Conservation (phyloP, 2,113 vertebrate genomes). For the Corvus moneduloides region DNA sequence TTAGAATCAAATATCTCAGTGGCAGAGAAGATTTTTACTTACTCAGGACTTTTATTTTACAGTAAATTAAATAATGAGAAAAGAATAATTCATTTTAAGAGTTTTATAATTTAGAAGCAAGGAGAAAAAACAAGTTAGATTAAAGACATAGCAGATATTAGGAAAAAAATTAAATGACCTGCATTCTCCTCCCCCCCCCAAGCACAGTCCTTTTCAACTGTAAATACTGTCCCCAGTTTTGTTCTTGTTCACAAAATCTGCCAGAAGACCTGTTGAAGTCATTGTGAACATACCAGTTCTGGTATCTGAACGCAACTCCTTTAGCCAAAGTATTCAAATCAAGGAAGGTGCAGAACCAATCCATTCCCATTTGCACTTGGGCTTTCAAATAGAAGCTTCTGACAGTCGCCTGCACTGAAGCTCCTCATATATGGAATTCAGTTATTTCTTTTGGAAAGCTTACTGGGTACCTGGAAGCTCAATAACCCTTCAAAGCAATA, state of each 20-base stretch:
- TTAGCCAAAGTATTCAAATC: neutral
- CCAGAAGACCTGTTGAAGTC: neutral
- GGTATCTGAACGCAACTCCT: neutral
- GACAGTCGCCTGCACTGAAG: rapidly evolving
- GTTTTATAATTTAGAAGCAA: neutral
- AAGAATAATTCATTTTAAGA: neutral
- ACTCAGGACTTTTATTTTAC: neutral
- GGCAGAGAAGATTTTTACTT: neutral
- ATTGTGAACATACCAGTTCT: neutral
- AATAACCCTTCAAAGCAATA: neutral
- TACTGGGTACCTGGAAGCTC: neutral
- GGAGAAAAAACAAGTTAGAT: rapidly evolving
- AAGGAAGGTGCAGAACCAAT: neutral
- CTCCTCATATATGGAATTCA: rapidly evolving
- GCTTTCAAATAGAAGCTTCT: neutral
- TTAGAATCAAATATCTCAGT: neutral
- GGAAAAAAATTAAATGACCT: neutral
- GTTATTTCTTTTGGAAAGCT: neutral
- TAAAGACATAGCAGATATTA: neutral
- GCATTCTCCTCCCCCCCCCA: neutral
- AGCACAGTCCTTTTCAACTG: neutral
- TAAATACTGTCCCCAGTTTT: neutral
- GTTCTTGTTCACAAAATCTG: neutral
- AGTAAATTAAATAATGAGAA: neutral
- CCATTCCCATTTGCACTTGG: neutral